Base-by-base conservation (phyloP, 2,797 vertebrate species). In the Remorina albescens region DNA sequence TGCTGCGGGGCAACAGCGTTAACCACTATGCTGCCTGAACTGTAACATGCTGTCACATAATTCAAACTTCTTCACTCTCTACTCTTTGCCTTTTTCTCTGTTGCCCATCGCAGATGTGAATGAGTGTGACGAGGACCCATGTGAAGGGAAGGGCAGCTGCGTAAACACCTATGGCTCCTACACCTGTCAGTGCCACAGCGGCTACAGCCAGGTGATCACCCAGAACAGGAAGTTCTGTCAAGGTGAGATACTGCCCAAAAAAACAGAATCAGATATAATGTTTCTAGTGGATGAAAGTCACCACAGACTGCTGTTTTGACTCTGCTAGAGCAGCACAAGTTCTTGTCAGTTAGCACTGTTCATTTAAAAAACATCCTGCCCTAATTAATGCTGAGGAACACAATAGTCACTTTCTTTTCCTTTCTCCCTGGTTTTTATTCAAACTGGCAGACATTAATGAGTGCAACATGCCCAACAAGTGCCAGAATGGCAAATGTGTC, bases 101-200 rank as follows among this genome's bases (percentile, higher is more conserved):
- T 74, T 71, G 62, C 67, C 32, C 28, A 21, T 42, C 60, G 2
- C 81, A 99, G 97, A 99, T 91, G 89, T 96, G 71, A 95, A 98
- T 0, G 97, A 98, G 76, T 99, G 97, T 81, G 93, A 95, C 55
- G 88, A 89, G 50, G 92, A 96, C 64, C 95, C 96, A 9, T 99
- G 97, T 47, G 92, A 89, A 37, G 96, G 94, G 49, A 97, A 92
- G 83, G 97, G 97, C 19, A 95, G 56, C 77, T 99, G 97, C 53
- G 70, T 96, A 55, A 99, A 98, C 92, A 95, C 68, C 0, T 86
- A 95, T 50, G 97, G 97, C 65, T 98, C 96, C 82, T 98, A 96
- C 73, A 93, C 93, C 62, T 99, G 97, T 71, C 91, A 96, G 37
- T 98, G 97, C 91, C 91, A 95, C 88, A 92, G 94, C 0, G 97